Percentiles rank a stretch among this genome's conserved stretches.
Evolutionary conservation across 2,113 vertebrate species (phyloP).

Genomic region (Scalopus aquaticus): DNA sequence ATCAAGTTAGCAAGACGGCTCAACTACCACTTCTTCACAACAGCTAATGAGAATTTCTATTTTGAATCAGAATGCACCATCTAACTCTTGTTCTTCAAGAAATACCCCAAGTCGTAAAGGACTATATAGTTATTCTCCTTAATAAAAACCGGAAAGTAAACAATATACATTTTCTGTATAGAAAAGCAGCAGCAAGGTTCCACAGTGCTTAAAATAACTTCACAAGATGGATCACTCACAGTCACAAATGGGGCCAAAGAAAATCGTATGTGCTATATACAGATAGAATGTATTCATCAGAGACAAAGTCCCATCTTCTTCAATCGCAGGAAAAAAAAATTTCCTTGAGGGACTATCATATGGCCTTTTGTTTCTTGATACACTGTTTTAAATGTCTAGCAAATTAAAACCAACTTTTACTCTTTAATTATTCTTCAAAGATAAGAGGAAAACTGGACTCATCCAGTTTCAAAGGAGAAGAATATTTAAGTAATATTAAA

Average conservation of each 20-base stretch:
- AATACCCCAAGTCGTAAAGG: background rate
- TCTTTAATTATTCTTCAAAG: conserved; percentile 37
- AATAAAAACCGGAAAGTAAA: conserved; percentile 26
- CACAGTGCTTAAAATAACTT: conserved; percentile 43
- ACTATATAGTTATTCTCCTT: background rate
- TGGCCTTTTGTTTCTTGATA: conserved; percentile 9
- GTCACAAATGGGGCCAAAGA: conserved; percentile 32
- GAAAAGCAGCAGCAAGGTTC: conserved; percentile 85
- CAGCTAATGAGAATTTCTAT: background rate
- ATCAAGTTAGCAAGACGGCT: background rate
- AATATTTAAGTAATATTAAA: background rate
- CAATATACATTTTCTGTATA: conserved; percentile 39
- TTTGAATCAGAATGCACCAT: conserved; percentile 9
- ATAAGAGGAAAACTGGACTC: background rate
- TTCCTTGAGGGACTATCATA: conserved; percentile 8
- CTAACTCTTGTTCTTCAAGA: conserved; percentile 30
- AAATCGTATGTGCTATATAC: background rate
- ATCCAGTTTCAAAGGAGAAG: conserved; percentile 24
- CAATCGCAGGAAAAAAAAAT: background rate
- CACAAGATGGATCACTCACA: background rate
- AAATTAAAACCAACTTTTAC: conserved; percentile 46
- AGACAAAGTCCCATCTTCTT: background rate
- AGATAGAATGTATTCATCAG: conserved; percentile 2
- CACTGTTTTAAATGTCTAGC: background rate
- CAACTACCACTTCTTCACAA: background rate